Base-by-base conservation (phyloP, 2,113 vertebrate species). In the Clarias macrocephalus region DNA sequence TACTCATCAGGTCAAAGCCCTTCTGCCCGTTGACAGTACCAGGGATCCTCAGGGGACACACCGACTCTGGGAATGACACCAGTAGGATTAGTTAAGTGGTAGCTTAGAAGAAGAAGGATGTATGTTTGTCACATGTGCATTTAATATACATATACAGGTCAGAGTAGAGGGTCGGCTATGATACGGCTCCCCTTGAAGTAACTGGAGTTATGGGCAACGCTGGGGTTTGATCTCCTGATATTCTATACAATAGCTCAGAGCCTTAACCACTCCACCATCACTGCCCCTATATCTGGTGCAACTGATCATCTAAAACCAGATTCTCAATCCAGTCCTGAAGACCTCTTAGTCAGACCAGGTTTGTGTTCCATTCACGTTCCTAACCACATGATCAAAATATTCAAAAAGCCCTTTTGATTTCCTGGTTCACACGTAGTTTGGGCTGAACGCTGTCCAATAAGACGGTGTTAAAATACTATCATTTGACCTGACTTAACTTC, bases 1-100 rank as follows among this genome's bases (percentile, higher is more conserved):
- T 88, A 30, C 87, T 82, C 87, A 94, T 90, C 82, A 94, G 88
- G 73, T 94, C 94, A 77, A 94, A 94, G 1, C 94, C 94, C 57
- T 94, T 94, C 88, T 92, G 93, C 60, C 89, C 89, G 9, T 92
- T 91, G 12, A 90, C 85, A 3, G 91, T 89, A 8, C 91, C 91
- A 48, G 92, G 87, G 60, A 94, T 94, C 80, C 91, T 89, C 16
- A 84, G 52, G 12, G 93, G 92, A 86, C 94, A 94, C 80, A 94
- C 93, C 0, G 93, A 94, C 83, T 94, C 94, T 94, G 88, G 4
- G 73, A 56, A 62, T 19, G 60, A 86, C 28, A 85, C 57, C 60
- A 77, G 30, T 1, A 30, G 4, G 56, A 65, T 33, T 63, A 33
- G 19, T 56, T 16, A 72, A 25, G 10, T 16, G 33, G 80, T 21